Evolutionary conservation across 2,113 vertebrate genomes (phyloP), one percentile per base, ranked within the genome.

Genomic region (Melanerpes aurifrons): DNA sequence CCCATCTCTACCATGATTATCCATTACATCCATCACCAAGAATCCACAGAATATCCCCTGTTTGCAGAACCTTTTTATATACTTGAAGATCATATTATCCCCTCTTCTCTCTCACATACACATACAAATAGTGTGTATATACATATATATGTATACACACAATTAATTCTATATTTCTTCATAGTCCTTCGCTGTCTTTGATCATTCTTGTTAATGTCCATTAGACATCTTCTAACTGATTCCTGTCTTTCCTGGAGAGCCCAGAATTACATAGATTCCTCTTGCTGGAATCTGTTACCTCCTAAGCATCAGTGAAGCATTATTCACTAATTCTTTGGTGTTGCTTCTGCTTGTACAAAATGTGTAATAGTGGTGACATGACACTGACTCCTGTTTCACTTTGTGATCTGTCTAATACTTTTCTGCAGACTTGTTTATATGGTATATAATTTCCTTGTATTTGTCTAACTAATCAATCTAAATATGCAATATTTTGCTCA

Each of bases 141-240:
- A 50, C 5, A 25, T 10, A 18, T 0, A 0, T 10, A 18, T 8
- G 28, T 7, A 4, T 40, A 56, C 4, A 53, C 3, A 35, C 0
- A 0, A 56, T n/a, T 84, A 2, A 56, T 63, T 89, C 20, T 40
- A 5, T 16, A 12, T 72, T 89, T 68, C 48, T 7, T 63, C 32
- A 67, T 7, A 15, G 35, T 70, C 11, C 7, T 69, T 84, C 79
- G 1, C 6, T 79, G 25, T 4, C 8, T 85, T 68, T 89, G n/a
- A 31, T 7, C 12, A 61, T 57, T 72, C 12, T 50, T 68, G 12
- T 59, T 71, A 59, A 48, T 20, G 13, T 43, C 4, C 12, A 28
- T 68, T 63, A 63, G 26, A 20, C 2, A 69, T 82, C 35, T 77
- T 20, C 11, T 71, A 29, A 58, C 16, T 62, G 11, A 3, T 82